phyloP scores from a whole-genome alignment of 2,888 invertebrate genomes.

The Bombyx huttoni region DNA sequence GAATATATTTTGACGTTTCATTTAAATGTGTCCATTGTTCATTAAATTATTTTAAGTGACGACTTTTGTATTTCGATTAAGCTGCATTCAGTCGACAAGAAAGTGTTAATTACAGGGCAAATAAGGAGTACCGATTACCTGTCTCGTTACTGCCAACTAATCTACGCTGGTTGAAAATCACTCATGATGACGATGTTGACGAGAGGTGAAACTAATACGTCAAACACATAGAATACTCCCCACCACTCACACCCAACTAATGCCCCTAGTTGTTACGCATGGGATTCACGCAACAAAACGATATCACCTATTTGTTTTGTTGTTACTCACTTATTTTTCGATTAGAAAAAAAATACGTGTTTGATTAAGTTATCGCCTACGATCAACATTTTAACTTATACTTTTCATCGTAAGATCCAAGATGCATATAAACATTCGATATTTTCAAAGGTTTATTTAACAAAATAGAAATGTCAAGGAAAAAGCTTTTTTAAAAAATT shows the following conservation, averaged over 20 bases:
- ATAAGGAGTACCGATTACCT: slow-evolving; percentile 54
- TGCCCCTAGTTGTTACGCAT: slow-evolving; percentile 29
- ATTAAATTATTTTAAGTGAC: neutral
- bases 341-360: neutral
- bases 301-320: neutral
- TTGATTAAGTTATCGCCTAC: neutral
- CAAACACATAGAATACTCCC: slow-evolving; percentile 32
- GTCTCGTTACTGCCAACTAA: slow-evolving; percentile 59
- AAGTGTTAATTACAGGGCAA: slow-evolving; percentile 52
- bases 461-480: too few relatives aligned
- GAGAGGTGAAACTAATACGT: slow-evolving; percentile 38
- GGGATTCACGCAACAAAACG: slow-evolving; percentile 6
- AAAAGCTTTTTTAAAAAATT: too few relatives aligned
- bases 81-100: slow-evolving; percentile 16
- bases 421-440: too few relatives aligned
- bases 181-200: slow-evolving; percentile 26
- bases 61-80: neutral
- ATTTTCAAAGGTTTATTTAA: too few relatives aligned
- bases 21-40: neutral
- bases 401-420: too few relatives aligned
- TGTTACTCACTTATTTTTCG: neutral
- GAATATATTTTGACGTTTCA: neutral
- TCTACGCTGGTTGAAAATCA: slow-evolving; percentile 51
- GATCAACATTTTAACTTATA: too few relatives aligned
- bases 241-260: slow-evolving; percentile 16